These are phyloP conservation scores for Augochlora pura DNA, from an alignment of 1,140 invertebrate species.

Conservation along the genomic window DNA sequence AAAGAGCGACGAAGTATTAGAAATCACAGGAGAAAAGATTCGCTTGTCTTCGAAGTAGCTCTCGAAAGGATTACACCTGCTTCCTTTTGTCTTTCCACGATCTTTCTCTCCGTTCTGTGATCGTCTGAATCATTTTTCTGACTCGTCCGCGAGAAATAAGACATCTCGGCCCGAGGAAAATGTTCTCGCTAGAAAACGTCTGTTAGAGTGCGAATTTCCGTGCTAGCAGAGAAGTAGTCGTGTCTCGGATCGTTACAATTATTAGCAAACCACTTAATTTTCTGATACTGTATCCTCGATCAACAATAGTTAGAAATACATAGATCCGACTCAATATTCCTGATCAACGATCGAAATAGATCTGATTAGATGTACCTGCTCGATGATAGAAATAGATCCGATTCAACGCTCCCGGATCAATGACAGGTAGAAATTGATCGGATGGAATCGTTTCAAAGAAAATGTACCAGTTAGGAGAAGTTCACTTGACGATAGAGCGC, in stretches of 20 bases:
- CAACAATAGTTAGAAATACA: no score
- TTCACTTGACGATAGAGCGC: no score
- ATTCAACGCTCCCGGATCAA: no score
- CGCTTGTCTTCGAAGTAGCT: constrained; percentile 18
- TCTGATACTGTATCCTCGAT: no score
- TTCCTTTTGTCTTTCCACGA: neutral
- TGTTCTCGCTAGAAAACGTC: constrained; percentile 36
- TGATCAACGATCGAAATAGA: no score
- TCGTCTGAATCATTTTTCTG: neutral
- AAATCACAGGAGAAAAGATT: constrained; percentile 1
- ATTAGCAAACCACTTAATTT: no score
- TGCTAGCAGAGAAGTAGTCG: constrained; percentile 42
- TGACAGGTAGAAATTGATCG: no score
- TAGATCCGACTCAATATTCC: no score
- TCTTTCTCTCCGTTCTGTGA: neutral
- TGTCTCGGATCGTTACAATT: neutral
- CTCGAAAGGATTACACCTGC: neutral
- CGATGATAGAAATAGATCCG: no score
- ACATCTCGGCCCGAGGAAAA: constrained; percentile 13
- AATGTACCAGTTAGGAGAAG: no score
- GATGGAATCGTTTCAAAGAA: no score
- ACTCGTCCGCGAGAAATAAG: constrained; percentile 21
- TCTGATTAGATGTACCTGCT: no score
- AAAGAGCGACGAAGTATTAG: neutral
- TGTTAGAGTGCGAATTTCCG: constrained; percentile 34